Evolutionary conservation across 2,113 vertebrate species (phyloP).

Genomic region (Stegostoma tigrinum): DNA sequence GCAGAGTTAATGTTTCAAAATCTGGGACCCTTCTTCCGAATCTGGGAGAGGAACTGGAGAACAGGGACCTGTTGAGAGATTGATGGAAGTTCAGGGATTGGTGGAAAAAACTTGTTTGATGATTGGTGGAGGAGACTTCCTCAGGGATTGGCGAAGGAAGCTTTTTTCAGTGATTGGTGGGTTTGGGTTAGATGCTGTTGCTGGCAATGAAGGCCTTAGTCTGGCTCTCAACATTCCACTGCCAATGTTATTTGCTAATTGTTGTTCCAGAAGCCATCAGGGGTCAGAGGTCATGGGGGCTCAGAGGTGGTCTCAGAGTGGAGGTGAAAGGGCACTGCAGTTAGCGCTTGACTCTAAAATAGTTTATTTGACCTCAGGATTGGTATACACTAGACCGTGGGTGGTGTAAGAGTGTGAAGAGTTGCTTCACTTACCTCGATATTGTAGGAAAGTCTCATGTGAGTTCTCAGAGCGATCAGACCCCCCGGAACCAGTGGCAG

Average conservation of each 20-base stretch:
- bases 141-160: too few species aligned
- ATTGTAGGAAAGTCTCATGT: conserved; percentile 70
- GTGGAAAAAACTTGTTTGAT: too few species aligned
- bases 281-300: not conserved
- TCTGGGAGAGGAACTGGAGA: too few species aligned
- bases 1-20: too few species aligned
- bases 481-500: conserved; percentile 61
- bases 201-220: not conserved
- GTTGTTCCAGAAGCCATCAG: not conserved
- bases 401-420: not conserved
- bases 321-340: not conserved
- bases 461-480: conserved; percentile 62
- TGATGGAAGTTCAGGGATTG: too few species aligned
- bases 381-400: not conserved
- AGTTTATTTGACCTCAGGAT: not conserved
- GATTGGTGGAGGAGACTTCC: too few species aligned
- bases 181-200: not conserved
- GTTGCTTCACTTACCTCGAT: conserved; percentile 54
- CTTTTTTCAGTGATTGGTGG: not conserved
- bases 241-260: not conserved
- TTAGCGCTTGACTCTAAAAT: not conserved
- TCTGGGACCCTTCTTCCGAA: too few species aligned
- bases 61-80: too few species aligned
- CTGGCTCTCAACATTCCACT: not conserved
- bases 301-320: not conserved